These are phyloP conservation scores for Cygnus olor DNA, from an alignment of 2,797 vertebrate genomes.

Conservation along the genomic window DNA sequence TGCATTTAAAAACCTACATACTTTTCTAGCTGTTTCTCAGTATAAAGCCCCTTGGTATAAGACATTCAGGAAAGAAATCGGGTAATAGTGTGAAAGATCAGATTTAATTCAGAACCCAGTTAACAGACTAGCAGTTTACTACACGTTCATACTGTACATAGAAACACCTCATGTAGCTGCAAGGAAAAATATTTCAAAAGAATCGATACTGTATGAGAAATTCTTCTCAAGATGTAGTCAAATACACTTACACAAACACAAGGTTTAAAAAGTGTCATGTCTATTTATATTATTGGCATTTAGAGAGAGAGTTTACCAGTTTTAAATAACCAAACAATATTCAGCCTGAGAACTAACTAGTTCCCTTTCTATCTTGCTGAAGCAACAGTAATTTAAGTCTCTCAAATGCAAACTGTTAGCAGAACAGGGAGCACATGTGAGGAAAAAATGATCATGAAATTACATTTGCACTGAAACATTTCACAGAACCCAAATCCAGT, in stretches of 20 bases:
- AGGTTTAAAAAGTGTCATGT: not conserved
- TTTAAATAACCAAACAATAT: conserved; percentile 5
- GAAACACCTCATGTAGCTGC: not conserved
- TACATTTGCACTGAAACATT: not conserved
- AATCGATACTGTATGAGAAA: not conserved
- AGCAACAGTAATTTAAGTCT: not conserved
- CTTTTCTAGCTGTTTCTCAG: not conserved
- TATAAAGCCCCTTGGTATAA: not conserved
- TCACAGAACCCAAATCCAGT: not conserved
- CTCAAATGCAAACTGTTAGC: not conserved
- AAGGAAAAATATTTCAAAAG: not conserved
- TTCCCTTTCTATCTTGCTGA: not conserved
- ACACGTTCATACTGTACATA: not conserved
- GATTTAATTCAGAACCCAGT: not conserved
- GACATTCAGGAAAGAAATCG: no score
- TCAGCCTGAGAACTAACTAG: not conserved
- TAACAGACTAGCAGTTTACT: not conserved
- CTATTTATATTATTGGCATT: not conserved
- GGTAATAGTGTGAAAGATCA: not conserved
- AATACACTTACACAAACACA: not conserved
- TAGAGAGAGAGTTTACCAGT: not conserved
- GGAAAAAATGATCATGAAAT: not conserved
- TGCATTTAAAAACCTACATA: fast-evolving
- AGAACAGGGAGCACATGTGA: not conserved
- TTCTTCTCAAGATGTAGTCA: not conserved